Conservation (phyloP, 2,888 invertebrate genomes). For the Helicoverpa assulta region DNA sequence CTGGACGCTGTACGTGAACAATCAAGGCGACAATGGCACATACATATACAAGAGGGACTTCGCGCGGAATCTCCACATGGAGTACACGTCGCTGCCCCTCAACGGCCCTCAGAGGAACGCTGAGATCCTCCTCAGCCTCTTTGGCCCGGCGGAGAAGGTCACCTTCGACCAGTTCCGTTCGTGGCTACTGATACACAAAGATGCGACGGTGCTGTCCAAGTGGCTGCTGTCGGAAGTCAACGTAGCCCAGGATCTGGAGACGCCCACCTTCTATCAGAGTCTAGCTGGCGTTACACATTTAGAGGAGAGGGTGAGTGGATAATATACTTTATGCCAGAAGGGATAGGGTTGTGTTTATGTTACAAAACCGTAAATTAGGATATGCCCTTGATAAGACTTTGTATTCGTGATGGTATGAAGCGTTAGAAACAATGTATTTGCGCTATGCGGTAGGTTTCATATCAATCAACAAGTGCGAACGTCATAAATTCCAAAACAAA, state of each 20-base stretch:
- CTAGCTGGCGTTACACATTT: constrained; percentile 98
- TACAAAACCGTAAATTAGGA: neutral
- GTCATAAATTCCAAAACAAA: constrained; percentile 21
- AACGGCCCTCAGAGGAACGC: constrained; percentile 76
- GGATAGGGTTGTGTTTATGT: neutral
- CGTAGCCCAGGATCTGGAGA: constrained; percentile 95
- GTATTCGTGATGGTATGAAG: neutral
- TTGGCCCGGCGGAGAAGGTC: constrained; percentile 87
- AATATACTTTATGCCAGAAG: neutral
- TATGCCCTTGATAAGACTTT: neutral
- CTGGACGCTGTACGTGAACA: constrained; percentile 96
- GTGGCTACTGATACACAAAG: constrained; percentile 94
- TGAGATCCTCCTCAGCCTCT: constrained; percentile 82
- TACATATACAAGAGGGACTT: constrained; percentile 94
- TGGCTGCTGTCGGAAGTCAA: constrained; percentile 95
- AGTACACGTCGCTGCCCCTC: constrained; percentile 84
- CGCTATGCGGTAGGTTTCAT: constrained; percentile 8
- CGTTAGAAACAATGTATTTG: constrained; percentile 4
- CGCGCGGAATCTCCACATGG: constrained; percentile 91
- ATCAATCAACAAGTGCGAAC: constrained; percentile 4
- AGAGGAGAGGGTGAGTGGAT: constrained; percentile 92
- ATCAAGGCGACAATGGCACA: constrained; percentile 91
- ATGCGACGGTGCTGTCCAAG: constrained; percentile 94
- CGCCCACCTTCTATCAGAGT: constrained; percentile 97
- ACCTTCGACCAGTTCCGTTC: constrained; percentile 94